Evolutionary conservation across 1,140 invertebrate species (phyloP), one percentile per base, ranked within the genome.

Genomic region (Streblospio benedicti): DNA sequence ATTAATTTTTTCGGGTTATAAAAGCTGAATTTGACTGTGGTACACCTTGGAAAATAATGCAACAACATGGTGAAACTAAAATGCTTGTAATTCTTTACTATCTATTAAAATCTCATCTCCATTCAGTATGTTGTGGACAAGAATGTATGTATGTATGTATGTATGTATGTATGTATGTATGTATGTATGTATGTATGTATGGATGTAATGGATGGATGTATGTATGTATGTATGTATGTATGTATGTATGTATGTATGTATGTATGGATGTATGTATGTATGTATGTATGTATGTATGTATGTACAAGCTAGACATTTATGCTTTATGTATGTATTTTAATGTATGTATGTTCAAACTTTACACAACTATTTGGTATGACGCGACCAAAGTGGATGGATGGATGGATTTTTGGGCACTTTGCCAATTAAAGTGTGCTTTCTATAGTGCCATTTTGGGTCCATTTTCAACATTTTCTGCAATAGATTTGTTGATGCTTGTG

Each of bases 161-260:
- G 25, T 44, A 44, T 44, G 25, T 44, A 44, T 44, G 25, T 44
- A 44, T 44, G 25, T 44, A 44, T 44, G 25, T 44, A 44, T 44
- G 25, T 44, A 44, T 2, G 25, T 41, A 41, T 41, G n/a, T 56
- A 52, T 4, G 4, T 51, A 47, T 32, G 4, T 4, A 41, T 25
- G 23, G 25, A 27, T 41, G 28, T 25, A 38, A 9, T 2, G 31
- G 16, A n/a, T 20, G 27, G 9, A 18, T 55, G 33, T n/a, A n/a
- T 41, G 16, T 38, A n/a, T 55, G 25, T 35, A 18, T 55, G 28
- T 38, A n/a, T 41, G 33, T 55, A 27, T 55, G 33, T 50, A 20
- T 57, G 55, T 57, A 14, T 47, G 55, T 27, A 23, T 30, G 55
- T 57, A 27, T 45, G 35, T 57, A 43, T 25, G 35, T 57, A 6